Evolutionary conservation across 2,113 vertebrate species (phyloP).

Genomic region (Calyptomena viridis): DNA sequence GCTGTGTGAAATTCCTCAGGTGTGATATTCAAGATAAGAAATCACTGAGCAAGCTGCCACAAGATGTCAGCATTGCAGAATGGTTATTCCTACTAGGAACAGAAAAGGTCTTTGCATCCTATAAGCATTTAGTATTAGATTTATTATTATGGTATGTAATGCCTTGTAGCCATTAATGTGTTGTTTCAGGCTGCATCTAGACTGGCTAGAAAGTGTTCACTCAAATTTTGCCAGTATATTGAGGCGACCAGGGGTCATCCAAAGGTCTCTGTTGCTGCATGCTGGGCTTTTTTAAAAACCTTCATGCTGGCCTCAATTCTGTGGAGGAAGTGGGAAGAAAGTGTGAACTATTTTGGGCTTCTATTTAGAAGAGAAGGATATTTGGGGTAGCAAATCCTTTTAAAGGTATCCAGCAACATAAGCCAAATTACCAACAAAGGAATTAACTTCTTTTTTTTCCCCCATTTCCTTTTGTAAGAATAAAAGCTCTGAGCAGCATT

Average conservation of each 20-base stretch:
- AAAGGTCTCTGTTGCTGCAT: not conserved
- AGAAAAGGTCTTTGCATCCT: not conserved
- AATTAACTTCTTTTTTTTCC: not conserved
- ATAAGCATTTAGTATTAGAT: not conserved
- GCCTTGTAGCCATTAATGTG: not conserved
- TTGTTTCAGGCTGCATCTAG: not conserved
- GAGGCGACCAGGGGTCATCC: not conserved
- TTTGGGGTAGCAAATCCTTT: not conserved
- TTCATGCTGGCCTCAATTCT: not conserved
- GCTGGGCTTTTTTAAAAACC: not conserved
- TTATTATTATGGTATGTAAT: not conserved
- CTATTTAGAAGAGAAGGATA: not conserved
- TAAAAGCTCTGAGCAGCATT: not conserved
- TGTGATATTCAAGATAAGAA: not conserved
- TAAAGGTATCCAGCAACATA: not conserved
- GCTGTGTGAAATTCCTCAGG: not conserved
- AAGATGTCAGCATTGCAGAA: slow-evolving; percentile 62
- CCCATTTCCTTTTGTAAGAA: not conserved
- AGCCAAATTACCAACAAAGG: not conserved
- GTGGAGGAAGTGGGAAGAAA: not conserved
- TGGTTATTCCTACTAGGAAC: not conserved
- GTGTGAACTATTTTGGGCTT: not conserved
- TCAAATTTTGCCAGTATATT: not conserved
- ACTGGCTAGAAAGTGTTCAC: not conserved
- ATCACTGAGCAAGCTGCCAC: not conserved